These are phyloP conservation scores for Oophaga pumilio DNA, from an alignment of 2,113 vertebrate species.

Conservation along the genomic window DNA sequence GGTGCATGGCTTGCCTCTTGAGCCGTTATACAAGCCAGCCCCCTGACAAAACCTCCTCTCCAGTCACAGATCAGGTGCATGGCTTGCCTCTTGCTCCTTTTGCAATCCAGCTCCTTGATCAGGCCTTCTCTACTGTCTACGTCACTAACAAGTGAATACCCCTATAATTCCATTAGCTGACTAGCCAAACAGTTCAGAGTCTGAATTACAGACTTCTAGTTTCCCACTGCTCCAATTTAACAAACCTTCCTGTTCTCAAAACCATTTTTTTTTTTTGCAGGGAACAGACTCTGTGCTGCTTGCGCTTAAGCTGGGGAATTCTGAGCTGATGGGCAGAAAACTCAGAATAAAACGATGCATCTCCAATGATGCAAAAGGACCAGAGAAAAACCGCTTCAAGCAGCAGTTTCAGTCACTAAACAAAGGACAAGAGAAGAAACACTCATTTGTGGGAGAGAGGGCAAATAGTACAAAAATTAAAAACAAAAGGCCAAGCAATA, in stretches of 20 bases:
- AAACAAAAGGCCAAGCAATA: background rate
- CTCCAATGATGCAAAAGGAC: slow-evolving; percentile 65
- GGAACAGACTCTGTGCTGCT: slow-evolving; percentile 85
- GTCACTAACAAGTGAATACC: too few species aligned
- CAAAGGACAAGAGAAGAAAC: background rate
- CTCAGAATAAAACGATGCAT: slow-evolving; percentile 81
- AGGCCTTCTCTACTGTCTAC: too few species aligned
- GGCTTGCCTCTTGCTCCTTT: too few species aligned
- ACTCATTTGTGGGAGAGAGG: slow-evolving; percentile 17
- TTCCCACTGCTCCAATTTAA: background rate
- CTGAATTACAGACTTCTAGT: too few species aligned
- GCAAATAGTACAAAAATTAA: background rate
- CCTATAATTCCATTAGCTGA: too few species aligned
- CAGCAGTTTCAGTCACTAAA: background rate
- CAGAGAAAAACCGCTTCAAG: background rate
- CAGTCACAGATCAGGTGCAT: too few species aligned
- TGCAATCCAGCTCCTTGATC: too few species aligned
- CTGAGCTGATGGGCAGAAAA: slow-evolving; percentile 78
- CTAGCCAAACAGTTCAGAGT: too few species aligned
- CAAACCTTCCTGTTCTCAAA: background rate
- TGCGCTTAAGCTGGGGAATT: slow-evolving; percentile 84
- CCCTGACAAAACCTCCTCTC: too few species aligned
- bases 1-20: too few species aligned
- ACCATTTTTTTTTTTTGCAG: slow-evolving; percentile 64
- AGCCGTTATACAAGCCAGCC: too few species aligned